Evolutionary conservation across 53 echinoderm and acorn worm genomes (phyloP), one percentile per base, ranked within the genome.

Genomic region (Paelopatides confundens): DNA sequence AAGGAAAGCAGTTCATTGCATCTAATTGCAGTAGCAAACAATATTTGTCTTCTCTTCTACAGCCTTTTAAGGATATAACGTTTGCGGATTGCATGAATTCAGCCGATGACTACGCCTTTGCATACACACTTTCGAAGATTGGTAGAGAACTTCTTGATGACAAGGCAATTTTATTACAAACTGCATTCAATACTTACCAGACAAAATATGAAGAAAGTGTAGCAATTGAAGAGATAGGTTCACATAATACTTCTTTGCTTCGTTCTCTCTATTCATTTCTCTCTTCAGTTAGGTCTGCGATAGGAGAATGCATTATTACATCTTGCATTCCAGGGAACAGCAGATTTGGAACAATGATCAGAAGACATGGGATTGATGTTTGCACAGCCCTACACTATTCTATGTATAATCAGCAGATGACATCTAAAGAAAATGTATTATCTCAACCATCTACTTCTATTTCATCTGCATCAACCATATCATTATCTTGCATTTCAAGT

Each of bases 291-390:
- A 78, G 40, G 50, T 49, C 54, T 13, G 78, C 78, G 6, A 51
- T 78, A 10, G 52, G 78, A 10, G 78, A 78, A 51, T 78, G 78
- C 9, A 28, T 78, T 6, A 51, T 78, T 51, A 26, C 40, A 51
- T 78, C 78, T 51, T 21, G 46, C 3, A 50, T 78, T 21, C 78
- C 51, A 78, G 78, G 78, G 4, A 78, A 51, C 28, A 10, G 10
- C n/a, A 40, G 78, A 2, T 78, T 29, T 78, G 78, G 78, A 26
- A 78, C 78, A 3, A 78, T 78, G 78, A 10, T 78, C 51, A 51
- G 78, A 26, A 78, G 78, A 15, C 31, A 78, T 52, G 78, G 78
- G 10, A 78, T 52, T 46, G 78, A 78, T 26, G 9, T 78, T 15
- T 78, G 78, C 31, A 40, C 78, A 49, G 50, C 24, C 1, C 21